Conservation (phyloP, 2,797 vertebrate genomes). For the Melopsittacus undulatus region DNA sequence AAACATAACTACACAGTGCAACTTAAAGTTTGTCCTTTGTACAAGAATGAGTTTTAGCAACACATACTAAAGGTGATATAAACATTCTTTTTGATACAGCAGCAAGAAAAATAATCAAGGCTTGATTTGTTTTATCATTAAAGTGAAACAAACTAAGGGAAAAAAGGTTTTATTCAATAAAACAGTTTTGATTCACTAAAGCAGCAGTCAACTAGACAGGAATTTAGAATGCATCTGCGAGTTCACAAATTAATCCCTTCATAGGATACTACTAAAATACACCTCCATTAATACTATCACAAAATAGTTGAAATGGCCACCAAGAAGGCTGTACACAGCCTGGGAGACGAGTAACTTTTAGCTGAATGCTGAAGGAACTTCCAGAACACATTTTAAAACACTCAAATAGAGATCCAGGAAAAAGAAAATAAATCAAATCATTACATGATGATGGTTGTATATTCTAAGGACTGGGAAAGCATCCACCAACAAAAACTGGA, state of each 20-base stretch:
- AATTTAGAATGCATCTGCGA: neutral
- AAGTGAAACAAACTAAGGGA: neutral
- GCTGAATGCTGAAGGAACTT: neutral
- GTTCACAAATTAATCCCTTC: neutral
- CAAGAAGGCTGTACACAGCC: neutral
- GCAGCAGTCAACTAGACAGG: neutral
- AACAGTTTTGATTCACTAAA: neutral
- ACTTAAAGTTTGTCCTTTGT: neutral
- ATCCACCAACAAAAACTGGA: neutral
- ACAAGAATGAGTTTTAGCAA: neutral
- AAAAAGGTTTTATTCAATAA: neutral
- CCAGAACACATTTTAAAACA: neutral
- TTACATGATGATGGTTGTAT: neutral
- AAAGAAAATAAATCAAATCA: constrained; percentile 15
- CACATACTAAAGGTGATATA: neutral
- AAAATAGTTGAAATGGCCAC: neutral
- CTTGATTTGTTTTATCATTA: neutral
- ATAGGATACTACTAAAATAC: neutral
- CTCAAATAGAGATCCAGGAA: neutral
- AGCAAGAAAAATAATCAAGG: neutral
- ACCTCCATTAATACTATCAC: neutral
- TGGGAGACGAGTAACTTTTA: neutral
- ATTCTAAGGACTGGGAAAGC: neutral
- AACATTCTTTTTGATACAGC: neutral
- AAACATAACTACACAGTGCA: neutral